Conservation (phyloP, 2,888 invertebrate genomes). For the Caenorhabditis macrosperma region DNA sequence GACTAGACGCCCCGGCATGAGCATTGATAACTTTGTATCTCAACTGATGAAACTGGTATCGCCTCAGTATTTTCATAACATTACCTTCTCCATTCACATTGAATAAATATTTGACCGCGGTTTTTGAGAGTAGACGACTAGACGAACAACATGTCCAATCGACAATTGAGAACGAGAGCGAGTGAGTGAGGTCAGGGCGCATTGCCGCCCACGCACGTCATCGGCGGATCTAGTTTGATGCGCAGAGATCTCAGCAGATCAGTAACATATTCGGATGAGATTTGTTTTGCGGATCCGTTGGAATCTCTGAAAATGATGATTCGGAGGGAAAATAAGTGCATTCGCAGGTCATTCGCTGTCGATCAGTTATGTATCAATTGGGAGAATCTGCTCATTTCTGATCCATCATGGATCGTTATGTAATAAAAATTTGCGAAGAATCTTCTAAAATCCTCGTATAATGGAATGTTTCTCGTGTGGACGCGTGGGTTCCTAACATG, state of each 20-base stretch:
- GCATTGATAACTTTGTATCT: background rate
- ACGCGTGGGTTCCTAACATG: too few relatives aligned
- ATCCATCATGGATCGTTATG: too few relatives aligned
- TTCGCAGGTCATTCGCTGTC: too few relatives aligned
- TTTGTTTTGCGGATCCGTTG: too few relatives aligned
- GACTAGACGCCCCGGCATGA: background rate
- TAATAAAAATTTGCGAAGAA: too few relatives aligned
- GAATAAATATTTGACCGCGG: background rate
- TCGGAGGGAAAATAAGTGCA: too few relatives aligned
- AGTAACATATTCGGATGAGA: background rate
- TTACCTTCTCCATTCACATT: background rate
- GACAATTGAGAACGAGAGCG: background rate
- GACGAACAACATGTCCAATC: background rate
- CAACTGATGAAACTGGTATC: slow-evolving; percentile 6
- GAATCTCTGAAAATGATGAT: too few relatives aligned
- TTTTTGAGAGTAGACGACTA: background rate
- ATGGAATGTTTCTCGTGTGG: too few relatives aligned
- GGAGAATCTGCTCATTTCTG: too few relatives aligned
- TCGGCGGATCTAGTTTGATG: slow-evolving; percentile 9
- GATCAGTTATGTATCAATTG: too few relatives aligned
- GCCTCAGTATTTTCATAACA: background rate
- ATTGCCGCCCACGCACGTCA: background rate
- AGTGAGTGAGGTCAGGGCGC: background rate
- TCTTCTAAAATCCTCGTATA: too few relatives aligned
- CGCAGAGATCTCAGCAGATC: background rate